Evolutionary conservation across 2,113 vertebrate species (phyloP).

Genomic region (Microtus montanus): DNA sequence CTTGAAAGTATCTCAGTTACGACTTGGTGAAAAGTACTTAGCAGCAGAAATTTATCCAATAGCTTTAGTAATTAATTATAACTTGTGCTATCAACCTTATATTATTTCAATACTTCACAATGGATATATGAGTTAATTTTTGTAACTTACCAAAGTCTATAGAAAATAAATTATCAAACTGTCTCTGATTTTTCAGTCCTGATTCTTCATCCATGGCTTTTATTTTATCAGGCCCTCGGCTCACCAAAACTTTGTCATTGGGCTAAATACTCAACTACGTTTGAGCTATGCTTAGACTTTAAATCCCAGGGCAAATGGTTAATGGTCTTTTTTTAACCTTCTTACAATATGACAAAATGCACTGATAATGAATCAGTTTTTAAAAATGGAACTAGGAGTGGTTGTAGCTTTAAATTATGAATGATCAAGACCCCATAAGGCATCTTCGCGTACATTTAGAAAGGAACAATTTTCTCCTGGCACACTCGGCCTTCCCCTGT

Average conservation of each 20-base stretch:
- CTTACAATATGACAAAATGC: not conserved
- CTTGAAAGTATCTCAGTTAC: slow-evolving; percentile 26
- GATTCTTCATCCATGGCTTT: not conserved
- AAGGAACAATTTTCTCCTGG: slow-evolving; percentile 10
- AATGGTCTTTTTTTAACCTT: slow-evolving; percentile 20
- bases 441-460: not conserved
- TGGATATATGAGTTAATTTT: not conserved
- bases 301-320: slow-evolving; percentile 24
- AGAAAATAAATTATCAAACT: not conserved
- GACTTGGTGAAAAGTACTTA: slow-evolving; percentile 8
- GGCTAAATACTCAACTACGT: not conserved
- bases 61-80: not conserved
- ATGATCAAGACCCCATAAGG: not conserved
- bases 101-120: not conserved
- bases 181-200: not conserved
- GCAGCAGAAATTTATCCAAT: not conserved
- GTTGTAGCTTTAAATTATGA: slow-evolving; percentile 14
- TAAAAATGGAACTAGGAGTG: slow-evolving; percentile 5
- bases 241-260: not conserved
- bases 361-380: slow-evolving; percentile 7
- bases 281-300: slow-evolving; percentile 3
- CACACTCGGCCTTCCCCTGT: not conserved
- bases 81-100: not conserved
- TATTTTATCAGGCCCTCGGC: not conserved
- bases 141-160: slow-evolving; percentile 29